A percentile compares a stretch with the other conserved stretches of the same genome.
Evolutionary conservation across 2,888 invertebrate species (phyloP).

Genomic region (Pristionchus maxplancki): DNA sequence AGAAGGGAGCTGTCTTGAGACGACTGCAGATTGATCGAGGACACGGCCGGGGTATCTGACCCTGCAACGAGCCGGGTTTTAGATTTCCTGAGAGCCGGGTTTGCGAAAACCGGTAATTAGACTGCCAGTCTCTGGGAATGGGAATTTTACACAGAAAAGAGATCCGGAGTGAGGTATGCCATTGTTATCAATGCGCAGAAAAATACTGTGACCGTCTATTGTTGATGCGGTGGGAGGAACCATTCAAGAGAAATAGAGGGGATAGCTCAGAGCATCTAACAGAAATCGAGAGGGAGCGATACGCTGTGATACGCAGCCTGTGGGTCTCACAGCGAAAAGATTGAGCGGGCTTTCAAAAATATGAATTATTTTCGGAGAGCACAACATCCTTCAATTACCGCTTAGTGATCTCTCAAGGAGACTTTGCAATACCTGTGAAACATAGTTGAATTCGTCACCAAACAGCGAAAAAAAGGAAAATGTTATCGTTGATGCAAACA

Average conservation of each 20-base stretch:
- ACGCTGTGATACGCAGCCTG: neutral
- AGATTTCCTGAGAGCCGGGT: too few relatives aligned
- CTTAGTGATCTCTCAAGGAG: neutral
- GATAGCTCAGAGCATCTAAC: neutral
- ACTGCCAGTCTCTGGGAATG: neutral
- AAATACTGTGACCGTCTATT: too few relatives aligned
- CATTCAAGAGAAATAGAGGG: neutral
- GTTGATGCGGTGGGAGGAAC: too few relatives aligned
- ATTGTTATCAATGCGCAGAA: too few relatives aligned
- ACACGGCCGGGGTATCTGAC: slow-evolving; percentile 1
- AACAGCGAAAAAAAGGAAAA: neutral
- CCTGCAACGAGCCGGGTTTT: neutral
- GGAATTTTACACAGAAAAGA: too few relatives aligned
- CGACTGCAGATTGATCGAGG: slow-evolving; percentile 6
- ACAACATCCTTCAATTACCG: neutral
- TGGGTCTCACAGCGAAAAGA: neutral
- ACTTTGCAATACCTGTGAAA: neutral
- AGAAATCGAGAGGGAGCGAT: neutral
- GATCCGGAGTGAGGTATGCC: too few relatives aligned
- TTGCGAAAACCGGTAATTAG: too few relatives aligned
- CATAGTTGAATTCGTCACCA: neutral
- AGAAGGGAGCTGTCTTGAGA: neutral
- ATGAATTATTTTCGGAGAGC: neutral
- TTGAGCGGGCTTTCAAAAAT: neutral
- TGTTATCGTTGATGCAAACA: too few relatives aligned